phyloP scores from a whole-genome alignment of 2,797 vertebrate species.

The Danio albolineatus region DNA sequence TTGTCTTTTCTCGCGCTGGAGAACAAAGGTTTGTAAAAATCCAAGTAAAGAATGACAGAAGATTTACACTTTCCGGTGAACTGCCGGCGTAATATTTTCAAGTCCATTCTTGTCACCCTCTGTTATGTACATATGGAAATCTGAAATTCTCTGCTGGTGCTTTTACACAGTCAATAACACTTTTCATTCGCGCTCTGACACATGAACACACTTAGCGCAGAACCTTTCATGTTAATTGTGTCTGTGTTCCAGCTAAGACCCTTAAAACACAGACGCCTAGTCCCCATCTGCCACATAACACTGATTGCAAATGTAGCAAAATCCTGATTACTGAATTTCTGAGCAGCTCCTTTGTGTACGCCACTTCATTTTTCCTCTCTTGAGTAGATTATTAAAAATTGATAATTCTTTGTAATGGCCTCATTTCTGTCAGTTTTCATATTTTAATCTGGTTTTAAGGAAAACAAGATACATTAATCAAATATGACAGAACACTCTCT shows the following conservation, averaged over 20 bases:
- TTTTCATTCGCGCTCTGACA: conserved; percentile 69
- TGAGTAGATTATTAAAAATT: conserved; percentile 91
- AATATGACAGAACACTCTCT: conserved; percentile 95
- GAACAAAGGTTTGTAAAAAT: neutral
- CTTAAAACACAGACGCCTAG: conserved; percentile 68
- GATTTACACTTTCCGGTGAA: neutral
- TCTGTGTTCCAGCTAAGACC: conserved; percentile 67
- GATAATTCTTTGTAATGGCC: conserved; percentile 89
- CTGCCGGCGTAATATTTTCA: neutral
- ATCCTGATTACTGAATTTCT: conserved; percentile 80
- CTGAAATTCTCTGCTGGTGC: conserved; percentile 38
- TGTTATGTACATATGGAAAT: conserved; percentile 54
- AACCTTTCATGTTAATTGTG: conserved; percentile 79
- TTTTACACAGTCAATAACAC: conserved; percentile 64
- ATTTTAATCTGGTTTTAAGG: conserved; percentile 90
- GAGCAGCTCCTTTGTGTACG: conserved; percentile 66
- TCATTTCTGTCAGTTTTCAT: conserved; percentile 94
- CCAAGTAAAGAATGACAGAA: neutral
- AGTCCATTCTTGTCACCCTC: conserved; percentile 29
- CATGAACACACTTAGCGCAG: conserved; percentile 69
- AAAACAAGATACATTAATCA: conserved; percentile 98
- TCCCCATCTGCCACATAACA: conserved; percentile 71
- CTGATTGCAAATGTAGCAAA: conserved; percentile 80
- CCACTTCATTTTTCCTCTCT: conserved; percentile 74
- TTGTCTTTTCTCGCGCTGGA: neutral